Evolutionary conservation across 1,140 invertebrate genomes (phyloP).

Genomic region (Platyscapa corneri): DNA sequence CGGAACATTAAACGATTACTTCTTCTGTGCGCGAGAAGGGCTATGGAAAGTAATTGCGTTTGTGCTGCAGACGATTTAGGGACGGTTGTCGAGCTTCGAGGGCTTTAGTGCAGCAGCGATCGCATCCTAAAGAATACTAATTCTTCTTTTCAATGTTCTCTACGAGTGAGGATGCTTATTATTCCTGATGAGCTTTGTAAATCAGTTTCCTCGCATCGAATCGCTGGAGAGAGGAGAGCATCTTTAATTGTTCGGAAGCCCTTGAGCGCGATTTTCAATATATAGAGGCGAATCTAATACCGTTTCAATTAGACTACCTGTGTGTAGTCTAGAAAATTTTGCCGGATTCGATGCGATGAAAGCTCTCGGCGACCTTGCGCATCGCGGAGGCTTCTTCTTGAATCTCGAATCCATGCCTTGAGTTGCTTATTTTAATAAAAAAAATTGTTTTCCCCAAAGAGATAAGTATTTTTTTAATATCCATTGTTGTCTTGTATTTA

Average conservation of each 20-base stretch:
- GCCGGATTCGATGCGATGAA: no score
- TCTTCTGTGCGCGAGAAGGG: slow-evolving; percentile 26
- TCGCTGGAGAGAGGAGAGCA: neutral
- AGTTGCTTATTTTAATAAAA: neutral
- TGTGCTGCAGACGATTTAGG: slow-evolving; percentile 33
- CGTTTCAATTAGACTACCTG: neutral
- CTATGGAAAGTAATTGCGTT: slow-evolving; percentile 47
- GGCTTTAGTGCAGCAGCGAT: neutral
- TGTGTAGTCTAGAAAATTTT: no score
- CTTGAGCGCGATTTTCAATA: neutral
- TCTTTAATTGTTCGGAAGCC: neutral
- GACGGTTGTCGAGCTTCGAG: neutral
- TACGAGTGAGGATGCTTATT: slow-evolving; percentile 16
- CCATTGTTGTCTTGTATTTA: slow-evolving; percentile 18
- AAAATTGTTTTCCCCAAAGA: neutral
- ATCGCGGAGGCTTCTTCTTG: no score
- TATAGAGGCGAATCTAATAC: neutral
- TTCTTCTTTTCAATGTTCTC: slow-evolving; percentile 18
- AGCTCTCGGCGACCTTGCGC: no score
- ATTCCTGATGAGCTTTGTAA: slow-evolving; percentile 26
- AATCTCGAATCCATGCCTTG: neutral
- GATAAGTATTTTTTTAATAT: slow-evolving; percentile 13
- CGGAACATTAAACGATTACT: slow-evolving; percentile 55
- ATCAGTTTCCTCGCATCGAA: neutral
- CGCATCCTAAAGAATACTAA: slow-evolving; percentile 12